Evolutionary conservation across 2,113 vertebrate species (phyloP), one percentile per base, ranked within the genome.

Genomic region (Oncorhynchus mykiss): DNA sequence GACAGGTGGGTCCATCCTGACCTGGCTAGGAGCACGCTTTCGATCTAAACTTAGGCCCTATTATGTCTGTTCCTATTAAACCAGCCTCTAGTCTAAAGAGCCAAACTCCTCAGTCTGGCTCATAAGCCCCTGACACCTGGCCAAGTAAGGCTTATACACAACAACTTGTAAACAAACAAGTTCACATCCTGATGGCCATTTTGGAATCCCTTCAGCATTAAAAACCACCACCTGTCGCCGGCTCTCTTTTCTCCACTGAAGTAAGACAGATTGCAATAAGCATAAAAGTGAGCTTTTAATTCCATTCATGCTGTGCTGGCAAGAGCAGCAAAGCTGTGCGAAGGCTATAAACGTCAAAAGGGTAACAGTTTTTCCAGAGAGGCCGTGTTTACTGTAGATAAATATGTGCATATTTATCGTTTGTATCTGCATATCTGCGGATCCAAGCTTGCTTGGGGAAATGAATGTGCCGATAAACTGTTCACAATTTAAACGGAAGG

Each of bases 1-100:
- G 71, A 81, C 22, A 71, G 67, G 71, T 45, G 49, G 29, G 68
- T 49, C 34, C 65, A 59, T 25, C 67, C 57, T 77, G 79, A 76
- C 24, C 1, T 31, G 16, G 25, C 51, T 13, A 8, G 29, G 54
- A 71, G 59, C 75, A 22, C 11, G 62, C 27, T 13, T 29, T 77
- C 57, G 14, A 39, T 24, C 76, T 34, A 24, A 14, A 72, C 20
- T 22, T 75, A 14, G 14, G 57, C 7, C 57, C 22, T 34, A 12
- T 20, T 54, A 16, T 68, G 20, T 2, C 51, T 59, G 66, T 29
- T 68, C 62, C 25, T 73, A 73, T 67, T 74, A 68, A 65, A 22
- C 39, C 68, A 13, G 34, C 45, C 3, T 24, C 39, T 9, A 9
- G 7, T 39, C 39, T 39, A 39, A 39, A 9, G 8, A 39, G 8